Percentiles rank a stretch among this genome's conserved stretches.
phyloP scores from a whole-genome alignment of 1,140 invertebrate genomes.

The Paraescarpia echinospica region DNA sequence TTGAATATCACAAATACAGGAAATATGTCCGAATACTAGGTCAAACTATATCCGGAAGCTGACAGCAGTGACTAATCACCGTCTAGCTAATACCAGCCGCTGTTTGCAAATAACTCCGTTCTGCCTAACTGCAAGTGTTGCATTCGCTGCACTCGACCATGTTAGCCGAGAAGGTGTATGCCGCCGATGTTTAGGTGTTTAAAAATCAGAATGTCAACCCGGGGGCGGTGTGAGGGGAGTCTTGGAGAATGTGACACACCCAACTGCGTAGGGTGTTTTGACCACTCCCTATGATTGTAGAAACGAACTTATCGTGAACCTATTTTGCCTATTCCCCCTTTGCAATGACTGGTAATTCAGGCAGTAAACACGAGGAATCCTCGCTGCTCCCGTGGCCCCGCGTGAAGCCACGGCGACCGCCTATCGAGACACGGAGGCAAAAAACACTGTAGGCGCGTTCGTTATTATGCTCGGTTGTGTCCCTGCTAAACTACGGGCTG shows the following conservation, averaged over 20 bases:
- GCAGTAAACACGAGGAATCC: too few relatives aligned
- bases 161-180: background rate
- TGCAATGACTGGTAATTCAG: too few relatives aligned
- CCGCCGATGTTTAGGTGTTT: too few relatives aligned
- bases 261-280: too few relatives aligned
- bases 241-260: too few relatives aligned
- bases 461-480: background rate
- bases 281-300: too few relatives aligned
- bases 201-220: too few relatives aligned
- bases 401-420: too few relatives aligned
- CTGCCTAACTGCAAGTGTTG: background rate
- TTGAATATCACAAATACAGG: background rate
- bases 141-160: background rate
- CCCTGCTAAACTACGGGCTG: background rate
- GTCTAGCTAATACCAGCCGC: background rate
- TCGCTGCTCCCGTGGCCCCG: too few relatives aligned
- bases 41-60: background rate
- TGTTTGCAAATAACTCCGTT: background rate
- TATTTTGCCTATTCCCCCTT: too few relatives aligned
- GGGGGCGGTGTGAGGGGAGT: too few relatives aligned
- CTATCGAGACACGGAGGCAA: background rate
- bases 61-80: background rate
- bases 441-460: background rate
- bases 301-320: too few relatives aligned
- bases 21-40: background rate